Evolutionary conservation across 1,140 invertebrate genomes (phyloP).

Genomic region (Drosophila sulfurigaster): DNA sequence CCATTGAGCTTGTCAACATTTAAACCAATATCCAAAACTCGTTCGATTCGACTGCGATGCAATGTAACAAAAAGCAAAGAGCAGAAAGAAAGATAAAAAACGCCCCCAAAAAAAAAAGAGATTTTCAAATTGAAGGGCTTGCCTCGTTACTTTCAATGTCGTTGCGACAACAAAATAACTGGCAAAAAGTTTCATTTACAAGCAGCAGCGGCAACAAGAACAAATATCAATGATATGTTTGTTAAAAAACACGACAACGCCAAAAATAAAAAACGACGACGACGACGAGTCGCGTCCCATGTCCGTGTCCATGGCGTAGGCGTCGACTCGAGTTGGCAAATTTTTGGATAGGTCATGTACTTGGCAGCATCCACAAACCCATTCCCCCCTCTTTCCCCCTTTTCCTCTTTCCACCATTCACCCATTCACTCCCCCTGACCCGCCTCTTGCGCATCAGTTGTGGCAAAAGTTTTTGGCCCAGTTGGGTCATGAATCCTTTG

Average conservation of each 20-base stretch:
- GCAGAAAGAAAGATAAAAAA: too few relatives aligned
- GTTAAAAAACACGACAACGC: slow-evolving; percentile 77
- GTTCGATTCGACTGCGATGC: neutral
- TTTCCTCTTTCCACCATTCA: too few relatives aligned
- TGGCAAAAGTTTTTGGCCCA: slow-evolving; percentile 32
- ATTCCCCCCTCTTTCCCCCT: neutral
- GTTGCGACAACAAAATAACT: slow-evolving; percentile 25
- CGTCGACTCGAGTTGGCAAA: slow-evolving; percentile 21
- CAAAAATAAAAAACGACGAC: slow-evolving; percentile 60
- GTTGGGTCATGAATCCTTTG: slow-evolving; percentile 44
- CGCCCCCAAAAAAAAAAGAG: slow-evolving; percentile 5
- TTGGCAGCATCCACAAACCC: slow-evolving; percentile 14
- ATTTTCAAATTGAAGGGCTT: slow-evolving; percentile 55
- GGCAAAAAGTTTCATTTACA: slow-evolving; percentile 78
- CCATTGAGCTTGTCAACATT: slow-evolving; percentile 57
- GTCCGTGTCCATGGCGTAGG: slow-evolving; percentile 27
- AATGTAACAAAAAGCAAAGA: neutral
- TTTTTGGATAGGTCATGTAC: slow-evolving; percentile 59
- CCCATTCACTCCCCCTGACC: neutral
- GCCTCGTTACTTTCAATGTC: slow-evolving; percentile 73
- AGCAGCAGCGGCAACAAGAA: slow-evolving; percentile 41
- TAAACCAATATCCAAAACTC: neutral
- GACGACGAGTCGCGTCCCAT: slow-evolving; percentile 51
- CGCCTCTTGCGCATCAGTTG: slow-evolving; percentile 10
- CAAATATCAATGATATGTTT: slow-evolving; percentile 82